Base-by-base conservation (phyloP, 2,888 invertebrate genomes). In the Lithodes maja region DNA sequence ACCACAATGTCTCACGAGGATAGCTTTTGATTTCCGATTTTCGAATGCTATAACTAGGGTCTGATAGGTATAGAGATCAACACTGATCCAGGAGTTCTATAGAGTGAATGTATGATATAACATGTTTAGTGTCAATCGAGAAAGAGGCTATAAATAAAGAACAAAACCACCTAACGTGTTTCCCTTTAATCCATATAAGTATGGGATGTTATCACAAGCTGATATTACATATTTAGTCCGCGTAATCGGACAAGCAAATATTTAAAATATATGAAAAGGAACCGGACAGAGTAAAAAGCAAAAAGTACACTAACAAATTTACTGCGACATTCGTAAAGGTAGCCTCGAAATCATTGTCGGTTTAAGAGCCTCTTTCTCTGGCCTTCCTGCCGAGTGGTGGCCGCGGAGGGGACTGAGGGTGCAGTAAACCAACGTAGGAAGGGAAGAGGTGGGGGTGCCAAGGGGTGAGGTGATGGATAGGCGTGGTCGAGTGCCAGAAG, bases 341-440 rank as follows among this genome's bases (percentile, higher is more conserved):
- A 78, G 9, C 52, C 1, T 49, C 78, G 33, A 78, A 78, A 52
- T 5, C 12, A 78, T 7, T 3, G 9, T 3, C 78, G 78, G n/a
- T 9, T 12, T 78, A 52, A 50, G 84, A 89, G 85, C 88, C 85
- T 81, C 88, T 85, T 85, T 85, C 88, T 89, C 68, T 89, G 82
- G 50, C 75, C 88, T 71, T 85, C 88, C 81, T 81, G 52, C 75
- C 88, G 88, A 71, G 84, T 15, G 61, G 50, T 85, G 52, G 33
- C 80, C 88, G 75, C 74, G 88, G 17, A 75, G 84, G 88, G 77
- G 88, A 89, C 88, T 89, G 88, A 85, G 80, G 85, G 85, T 53
- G 82, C 50, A 9, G 85, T 12, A 52, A 17, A 53, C 54, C 9
- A 50, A 12, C 53, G 68, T 52, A 68, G 82, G 82, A 33, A 55